Evolutionary conservation across 2,113 vertebrate species (phyloP).

Genomic region (Rhadina sibilatrix): DNA sequence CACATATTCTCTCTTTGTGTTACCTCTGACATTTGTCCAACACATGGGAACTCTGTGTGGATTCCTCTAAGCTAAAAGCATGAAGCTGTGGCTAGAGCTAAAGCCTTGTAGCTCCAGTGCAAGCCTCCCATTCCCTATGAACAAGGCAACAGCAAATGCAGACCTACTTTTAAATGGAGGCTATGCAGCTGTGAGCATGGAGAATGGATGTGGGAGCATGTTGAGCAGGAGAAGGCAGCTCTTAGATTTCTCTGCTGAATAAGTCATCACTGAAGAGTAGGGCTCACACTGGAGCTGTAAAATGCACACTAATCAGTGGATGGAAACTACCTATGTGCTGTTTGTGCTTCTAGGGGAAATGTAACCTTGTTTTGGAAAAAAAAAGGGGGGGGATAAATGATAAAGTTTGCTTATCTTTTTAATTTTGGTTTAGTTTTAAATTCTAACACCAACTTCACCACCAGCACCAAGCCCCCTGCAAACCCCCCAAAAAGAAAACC

Average conservation of each 20-base stretch:
- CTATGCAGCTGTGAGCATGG: not conserved
- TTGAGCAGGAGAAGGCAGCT: not conserved
- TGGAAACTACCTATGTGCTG: not conserved
- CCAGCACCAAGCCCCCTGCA: accelerated
- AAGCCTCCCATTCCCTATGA: not conserved
- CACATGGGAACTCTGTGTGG: not conserved
- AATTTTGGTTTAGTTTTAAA: not conserved
- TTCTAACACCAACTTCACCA: not conserved
- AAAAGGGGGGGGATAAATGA: not conserved
- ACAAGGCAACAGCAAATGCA: not conserved
- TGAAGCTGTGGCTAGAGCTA: not conserved
- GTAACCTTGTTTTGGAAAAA: not conserved
- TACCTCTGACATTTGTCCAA: not conserved
- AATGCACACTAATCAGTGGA: not conserved
- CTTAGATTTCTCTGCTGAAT: not conserved
- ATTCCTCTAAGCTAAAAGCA: not conserved
- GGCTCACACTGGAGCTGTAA: not conserved
- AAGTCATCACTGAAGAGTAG: not conserved
- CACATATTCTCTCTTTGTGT: not conserved
- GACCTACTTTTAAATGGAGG: not conserved
- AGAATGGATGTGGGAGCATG: not conserved
- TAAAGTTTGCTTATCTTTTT: not conserved
- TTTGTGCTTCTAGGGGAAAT: not conserved
- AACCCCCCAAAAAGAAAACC: not conserved
- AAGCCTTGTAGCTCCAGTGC: not conserved